These are phyloP conservation scores for Myiotriccus ornatus DNA, from an alignment of 2,797 vertebrate species.

Conservation along the genomic window DNA sequence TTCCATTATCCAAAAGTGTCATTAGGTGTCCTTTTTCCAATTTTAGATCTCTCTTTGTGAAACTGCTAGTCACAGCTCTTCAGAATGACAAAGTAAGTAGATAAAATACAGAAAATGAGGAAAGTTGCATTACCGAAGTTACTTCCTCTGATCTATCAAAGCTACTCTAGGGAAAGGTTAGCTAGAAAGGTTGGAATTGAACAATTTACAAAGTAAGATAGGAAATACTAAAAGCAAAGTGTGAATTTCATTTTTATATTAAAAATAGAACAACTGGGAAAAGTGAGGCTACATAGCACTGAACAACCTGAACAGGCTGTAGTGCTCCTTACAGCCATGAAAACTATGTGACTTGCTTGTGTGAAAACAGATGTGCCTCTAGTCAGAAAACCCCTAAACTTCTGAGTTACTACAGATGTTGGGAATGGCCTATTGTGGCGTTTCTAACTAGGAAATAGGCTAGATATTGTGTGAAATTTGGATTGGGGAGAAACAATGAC, in stretches of 20 bases:
- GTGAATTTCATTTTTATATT: background rate
- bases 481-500: background rate
- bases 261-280: background rate
- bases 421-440: background rate
- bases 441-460: background rate
- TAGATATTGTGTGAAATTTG: background rate
- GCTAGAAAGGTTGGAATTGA: background rate
- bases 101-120: slow-evolving; percentile 3
- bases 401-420: background rate
- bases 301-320: background rate
- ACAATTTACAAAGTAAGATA: background rate
- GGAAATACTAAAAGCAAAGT: background rate
- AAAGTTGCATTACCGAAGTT: background rate
- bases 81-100: background rate
- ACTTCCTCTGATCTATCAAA: background rate
- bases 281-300: background rate
- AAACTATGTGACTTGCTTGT: background rate
- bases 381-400: background rate
- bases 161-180: background rate
- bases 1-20: background rate
- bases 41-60: background rate
- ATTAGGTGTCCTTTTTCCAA: background rate
- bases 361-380: background rate
- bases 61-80: background rate
- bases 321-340: background rate